Conservation (phyloP, 2,113 vertebrate species). For the Nycticryphes semicollaris region DNA sequence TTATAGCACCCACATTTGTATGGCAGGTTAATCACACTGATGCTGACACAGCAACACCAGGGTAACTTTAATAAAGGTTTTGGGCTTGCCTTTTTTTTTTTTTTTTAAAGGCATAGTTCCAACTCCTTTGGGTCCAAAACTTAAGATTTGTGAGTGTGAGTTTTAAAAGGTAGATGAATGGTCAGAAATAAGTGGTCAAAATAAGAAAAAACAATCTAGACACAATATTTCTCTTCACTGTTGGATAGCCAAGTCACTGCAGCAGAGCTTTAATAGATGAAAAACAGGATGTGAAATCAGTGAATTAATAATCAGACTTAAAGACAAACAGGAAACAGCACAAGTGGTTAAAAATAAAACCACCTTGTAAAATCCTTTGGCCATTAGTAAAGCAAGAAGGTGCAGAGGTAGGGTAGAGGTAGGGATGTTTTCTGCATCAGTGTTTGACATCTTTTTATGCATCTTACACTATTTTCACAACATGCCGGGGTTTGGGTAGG, state of each 20-base stretch:
- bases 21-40: constrained; percentile 50
- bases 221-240: neutral
- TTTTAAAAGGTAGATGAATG: neutral
- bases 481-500: neutral
- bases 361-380: neutral
- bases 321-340: neutral
- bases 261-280: neutral
- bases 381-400: neutral
- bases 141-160: neutral
- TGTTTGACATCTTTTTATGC: neutral
- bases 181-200: neutral
- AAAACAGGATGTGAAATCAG: neutral
- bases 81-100: neutral
- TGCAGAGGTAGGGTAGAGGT: neutral
- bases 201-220: neutral
- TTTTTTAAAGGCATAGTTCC: neutral
- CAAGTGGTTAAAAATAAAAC: neutral
- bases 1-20: constrained; percentile 40
- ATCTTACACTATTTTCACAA: neutral
- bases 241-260: neutral
- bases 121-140: neutral
- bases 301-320: neutral
- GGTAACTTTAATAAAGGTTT: constrained; percentile 46
- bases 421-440: neutral
- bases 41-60: constrained; percentile 9